A percentile compares a stretch with the other conserved stretches of the same genome.
These are phyloP conservation scores for Phalera bucephala DNA, from an alignment of 2,888 invertebrate species.

Conservation along the genomic window DNA sequence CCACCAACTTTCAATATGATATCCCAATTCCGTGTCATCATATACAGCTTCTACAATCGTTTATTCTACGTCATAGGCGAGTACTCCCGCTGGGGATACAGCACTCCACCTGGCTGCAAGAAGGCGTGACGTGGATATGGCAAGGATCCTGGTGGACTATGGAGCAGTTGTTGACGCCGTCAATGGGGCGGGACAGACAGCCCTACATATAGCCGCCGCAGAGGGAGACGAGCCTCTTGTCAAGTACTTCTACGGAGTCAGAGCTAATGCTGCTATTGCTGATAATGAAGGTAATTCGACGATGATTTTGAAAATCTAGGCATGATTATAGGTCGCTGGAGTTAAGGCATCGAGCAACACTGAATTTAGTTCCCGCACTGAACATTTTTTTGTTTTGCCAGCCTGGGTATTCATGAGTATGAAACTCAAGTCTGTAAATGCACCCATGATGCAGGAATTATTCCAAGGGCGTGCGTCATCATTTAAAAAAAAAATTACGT, in stretches of 20 bases:
- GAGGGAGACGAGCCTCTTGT: slow-evolving; percentile 97
- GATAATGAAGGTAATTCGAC: slow-evolving; percentile 91
- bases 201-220: slow-evolving; percentile 97
- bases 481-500: no score
- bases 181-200: slow-evolving; percentile 97
- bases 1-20: no score
- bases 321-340: neutral
- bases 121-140: slow-evolving; percentile 96
- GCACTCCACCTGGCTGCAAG: slow-evolving; percentile 97
- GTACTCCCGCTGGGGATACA: slow-evolving; percentile 94
- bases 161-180: slow-evolving; percentile 96
- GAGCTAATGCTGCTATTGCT: slow-evolving; percentile 96
- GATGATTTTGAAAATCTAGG: neutral
- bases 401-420: no score
- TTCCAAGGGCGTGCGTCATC: no score
- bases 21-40: no score
- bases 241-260: slow-evolving; percentile 96
- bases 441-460: no score
- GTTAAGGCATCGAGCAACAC: no score
- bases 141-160: slow-evolving; percentile 94
- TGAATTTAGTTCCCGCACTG: no score
- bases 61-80: slow-evolving; percentile 76
- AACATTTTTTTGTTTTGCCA: no score
- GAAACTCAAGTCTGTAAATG: no score
- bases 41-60: no score